Base-by-base conservation (phyloP, 2,797 vertebrate genomes). In the Sebastes steindachneri region DNA sequence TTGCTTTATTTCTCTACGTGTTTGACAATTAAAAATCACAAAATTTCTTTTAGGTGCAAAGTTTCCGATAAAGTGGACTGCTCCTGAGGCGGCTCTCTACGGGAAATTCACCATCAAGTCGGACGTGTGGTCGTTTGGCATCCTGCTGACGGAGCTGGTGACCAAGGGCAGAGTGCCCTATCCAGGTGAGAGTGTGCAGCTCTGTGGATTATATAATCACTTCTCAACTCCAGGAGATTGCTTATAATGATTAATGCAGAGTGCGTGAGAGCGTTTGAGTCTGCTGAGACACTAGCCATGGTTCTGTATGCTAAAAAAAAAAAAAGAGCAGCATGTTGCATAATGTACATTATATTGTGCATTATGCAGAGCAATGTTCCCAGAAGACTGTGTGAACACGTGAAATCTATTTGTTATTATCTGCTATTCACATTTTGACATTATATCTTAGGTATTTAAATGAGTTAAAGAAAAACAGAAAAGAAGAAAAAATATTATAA, bases 61-160 rank as follows among this genome's bases (percentile, higher is more conserved):
- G 94, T 99, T 99, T 83, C 99, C 99, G 60, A 99, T 99, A 63
- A 99, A 99, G 93, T 99, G 99, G 99, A 99, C 99, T 0, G 99
- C 99, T 0, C 99, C 98, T 0, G 99, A 99, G 92, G 99, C 99
- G 0, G 98, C 98, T 0, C 95, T 99, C 25, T 99, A 99, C 0
- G 99, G 99, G 78, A 97, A 98, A 91, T 99, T 99, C 96, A 99
- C 98, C 82, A 99, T 99, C 94, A 99, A 99, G 93, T 99, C 99
- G 0, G 99, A 99, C 1, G 98, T 99, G 80, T 99, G 99, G 99
- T 99, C 99, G 37, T 99, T 99, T 70, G 99, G 99, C 79, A 99
- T 99, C 93, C 96, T 99, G 88, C 97, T 99, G 88, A 99, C 99
- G 68, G 99, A 99, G 93, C 96, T 99, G 93, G 99, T 99, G 87